A percentile compares a stretch with the other conserved stretches of the same genome.
Conservation (phyloP, 2,888 invertebrate genomes). For the Pachycephus smyrnensis region DNA sequence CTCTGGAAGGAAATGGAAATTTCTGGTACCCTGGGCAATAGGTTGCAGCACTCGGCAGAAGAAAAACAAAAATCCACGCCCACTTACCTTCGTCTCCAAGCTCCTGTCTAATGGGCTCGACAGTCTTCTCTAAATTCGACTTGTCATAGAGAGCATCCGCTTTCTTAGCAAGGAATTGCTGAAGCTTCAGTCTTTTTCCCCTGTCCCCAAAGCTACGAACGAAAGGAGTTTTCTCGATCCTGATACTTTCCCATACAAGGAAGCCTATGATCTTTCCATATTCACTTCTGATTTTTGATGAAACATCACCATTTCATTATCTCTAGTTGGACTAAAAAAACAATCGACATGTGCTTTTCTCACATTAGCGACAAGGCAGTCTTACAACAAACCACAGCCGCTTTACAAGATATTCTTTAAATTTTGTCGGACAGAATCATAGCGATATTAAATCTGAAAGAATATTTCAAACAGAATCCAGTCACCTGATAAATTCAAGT, state of each 20-base stretch:
- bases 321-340: slow-evolving; percentile 2
- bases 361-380: slow-evolving; percentile 1
- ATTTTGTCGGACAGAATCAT: no score
- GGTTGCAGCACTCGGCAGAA: no score
- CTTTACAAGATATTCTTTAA: no score
- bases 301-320: no score
- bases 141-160: slow-evolving; percentile 80
- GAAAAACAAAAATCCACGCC: neutral
- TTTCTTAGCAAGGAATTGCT: slow-evolving; percentile 89
- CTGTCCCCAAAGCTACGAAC: slow-evolving; percentile 79
- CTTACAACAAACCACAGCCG: no score
- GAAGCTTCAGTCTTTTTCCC: slow-evolving; percentile 84
- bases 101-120: slow-evolving; percentile 58
- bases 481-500: no score
- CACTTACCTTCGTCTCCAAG: slow-evolving; percentile 73
- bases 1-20: slow-evolving; percentile 67
- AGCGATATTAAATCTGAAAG: no score
- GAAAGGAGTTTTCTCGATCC: slow-evolving; percentile 14
- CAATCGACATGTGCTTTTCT: neutral
- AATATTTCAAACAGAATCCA: no score
- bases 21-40: neutral
- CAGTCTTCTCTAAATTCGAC: slow-evolving; percentile 57
- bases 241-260: no score
- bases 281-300: no score
- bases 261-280: no score